phyloP scores from a whole-genome alignment of 2,797 vertebrate genomes.

The Masticophis lateralis region DNA sequence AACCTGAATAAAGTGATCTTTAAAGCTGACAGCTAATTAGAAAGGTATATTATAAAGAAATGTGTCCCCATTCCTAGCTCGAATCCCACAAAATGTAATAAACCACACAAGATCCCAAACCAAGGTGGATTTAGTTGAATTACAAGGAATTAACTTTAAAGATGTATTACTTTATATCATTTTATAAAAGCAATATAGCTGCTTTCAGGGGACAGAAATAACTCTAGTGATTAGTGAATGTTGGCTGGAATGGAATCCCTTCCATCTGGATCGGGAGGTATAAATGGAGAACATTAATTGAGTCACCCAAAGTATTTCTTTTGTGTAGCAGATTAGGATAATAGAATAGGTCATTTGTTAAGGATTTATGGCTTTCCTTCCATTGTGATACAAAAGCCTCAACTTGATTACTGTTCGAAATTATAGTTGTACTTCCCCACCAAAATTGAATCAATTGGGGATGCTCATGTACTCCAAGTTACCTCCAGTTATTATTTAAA shows the following conservation, averaged over 20 bases:
- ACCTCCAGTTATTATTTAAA: constrained; percentile 42
- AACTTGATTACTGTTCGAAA: constrained; percentile 42
- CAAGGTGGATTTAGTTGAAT: neutral
- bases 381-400: constrained; percentile 11
- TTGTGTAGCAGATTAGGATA: constrained; percentile 21
- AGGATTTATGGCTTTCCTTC: constrained; percentile 30
- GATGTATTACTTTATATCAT: neutral
- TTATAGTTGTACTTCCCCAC: constrained; percentile 37
- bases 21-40: neutral
- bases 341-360: constrained; percentile 37
- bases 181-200: neutral
- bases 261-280: constrained; percentile 16
- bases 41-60: neutral
- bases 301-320: constrained; percentile 18
- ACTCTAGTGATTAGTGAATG: constrained; percentile 16
- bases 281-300: constrained; percentile 10
- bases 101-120: neutral
- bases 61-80: neutral
- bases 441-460: constrained; percentile 36
- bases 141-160: neutral
- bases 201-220: neutral
- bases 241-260: constrained; percentile 30
- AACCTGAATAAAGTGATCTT: neutral
- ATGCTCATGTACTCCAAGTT: constrained; percentile 40
- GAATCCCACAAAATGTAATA: neutral